Percentiles rank a stretch among this genome's conserved stretches.
Evolutionary conservation across 2,797 vertebrate genomes (phyloP).

Genomic region (Macropodus opercularis): DNA sequence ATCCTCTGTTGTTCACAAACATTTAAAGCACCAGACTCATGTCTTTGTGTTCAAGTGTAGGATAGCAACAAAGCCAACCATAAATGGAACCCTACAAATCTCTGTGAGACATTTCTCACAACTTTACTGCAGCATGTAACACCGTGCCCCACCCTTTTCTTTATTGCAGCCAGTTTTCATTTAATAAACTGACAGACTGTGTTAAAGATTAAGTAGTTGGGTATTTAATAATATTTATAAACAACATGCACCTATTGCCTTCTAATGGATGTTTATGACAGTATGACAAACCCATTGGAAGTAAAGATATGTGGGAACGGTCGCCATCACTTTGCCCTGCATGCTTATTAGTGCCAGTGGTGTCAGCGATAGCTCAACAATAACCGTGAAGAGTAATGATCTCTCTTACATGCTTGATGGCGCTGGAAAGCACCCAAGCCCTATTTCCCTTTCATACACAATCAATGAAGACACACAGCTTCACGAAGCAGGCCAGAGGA

Average conservation of each 20-base stretch:
- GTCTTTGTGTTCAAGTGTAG: neutral
- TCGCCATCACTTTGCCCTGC: too few relatives aligned
- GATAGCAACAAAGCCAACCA: neutral
- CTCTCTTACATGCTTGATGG: slow-evolving; percentile 43
- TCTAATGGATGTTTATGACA: slow-evolving; percentile 16
- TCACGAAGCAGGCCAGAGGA: slow-evolving; percentile 33
- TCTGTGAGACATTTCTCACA: slow-evolving; percentile 40
- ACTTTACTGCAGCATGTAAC: slow-evolving; percentile 14
- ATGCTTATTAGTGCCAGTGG: slow-evolving; percentile 29
- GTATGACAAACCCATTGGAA: neutral
- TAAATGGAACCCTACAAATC: too few relatives aligned
- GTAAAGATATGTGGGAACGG: too few relatives aligned
- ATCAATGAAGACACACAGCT: slow-evolving; percentile 39
- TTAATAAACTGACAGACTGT: slow-evolving; percentile 18
- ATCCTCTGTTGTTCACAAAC: too few relatives aligned
- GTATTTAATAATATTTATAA: slow-evolving; percentile 30
- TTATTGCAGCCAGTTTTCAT: slow-evolving; percentile 21
- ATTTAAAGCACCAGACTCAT: too few relatives aligned
- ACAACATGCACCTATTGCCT: slow-evolving; percentile 22
- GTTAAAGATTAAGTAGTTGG: neutral
- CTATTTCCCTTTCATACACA: neutral
- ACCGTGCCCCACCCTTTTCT: slow-evolving; percentile 31
- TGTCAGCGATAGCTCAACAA: slow-evolving; percentile 30
- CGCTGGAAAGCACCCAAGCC: slow-evolving; percentile 44
- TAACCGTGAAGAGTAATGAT: slow-evolving; percentile 36